Base-by-base conservation (phyloP, 1,140 invertebrate species). In the Plodia interpunctella region DNA sequence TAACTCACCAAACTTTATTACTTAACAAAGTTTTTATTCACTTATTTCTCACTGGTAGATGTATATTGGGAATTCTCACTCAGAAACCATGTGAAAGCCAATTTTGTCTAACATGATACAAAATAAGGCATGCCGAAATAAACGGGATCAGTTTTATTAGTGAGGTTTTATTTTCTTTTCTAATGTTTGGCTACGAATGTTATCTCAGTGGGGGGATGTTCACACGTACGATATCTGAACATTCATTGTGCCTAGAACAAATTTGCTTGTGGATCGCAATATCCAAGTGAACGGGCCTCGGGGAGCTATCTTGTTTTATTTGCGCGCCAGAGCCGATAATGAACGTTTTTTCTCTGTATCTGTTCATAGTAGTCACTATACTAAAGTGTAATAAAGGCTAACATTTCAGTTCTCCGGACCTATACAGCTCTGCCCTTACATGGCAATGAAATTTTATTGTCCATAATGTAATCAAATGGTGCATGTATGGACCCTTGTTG, bases 191-290 rank as follows among this genome's bases (percentile, higher is more conserved):
- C 49, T 57, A 74, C 70, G 78, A 78, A 80, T 75, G 72, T 77
- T 78, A 80, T 76, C 74, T 64, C 78, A 65, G 74, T 57, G 57
- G 59, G 58, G 20, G 57, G 68, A 68, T 74, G 70, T 72, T 77
- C 73, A 60, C 78, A 81, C 78, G 78, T 74, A 74, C n/a, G 65
- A 72, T 17, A 67, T n/a, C 77, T 79, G 74, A 83, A 76, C 76
- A 76, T 83, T 83, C 82, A 83, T 83, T 82, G 78, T 75, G 78
- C 72, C 80, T 83, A 78, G 70, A 80, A 76, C 76, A 86, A 86
- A 86, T 86, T 86, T 86, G 80, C 81, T 84, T 83, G 83, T 66
- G 80, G 80, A 72, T 76, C 78, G 76, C 83, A 86, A 84, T 86
- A 84, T 83, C 76, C 74, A 76, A 76, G 71, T 59, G 72, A 86